Base-by-base conservation (phyloP, 1,140 invertebrate genomes). In the Trachymyrmex septentrionalis region DNA sequence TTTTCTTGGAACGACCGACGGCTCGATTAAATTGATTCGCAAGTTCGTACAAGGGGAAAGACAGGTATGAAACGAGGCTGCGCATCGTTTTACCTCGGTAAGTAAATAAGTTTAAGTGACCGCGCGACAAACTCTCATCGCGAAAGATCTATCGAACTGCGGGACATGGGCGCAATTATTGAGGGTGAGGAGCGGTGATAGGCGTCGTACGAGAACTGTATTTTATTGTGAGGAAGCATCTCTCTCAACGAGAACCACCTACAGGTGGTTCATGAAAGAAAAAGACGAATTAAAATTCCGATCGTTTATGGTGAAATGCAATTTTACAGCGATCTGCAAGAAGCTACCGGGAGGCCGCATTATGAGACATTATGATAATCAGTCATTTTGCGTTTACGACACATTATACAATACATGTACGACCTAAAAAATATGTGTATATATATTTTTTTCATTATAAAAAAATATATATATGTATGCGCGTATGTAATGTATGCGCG, bases 21-120 rank as follows among this genome's bases (percentile, higher is more conserved):
- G 88, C 81, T 86, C 91, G 93, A 94, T 94, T 94, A 94, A 94
- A 94, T 94, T 94, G 93, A 94, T 93, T 94, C 92, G 92, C 92
- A 85, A 91, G 87, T 85, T 92, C 64, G 71, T 53, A 81, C 78
- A 82, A 38, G 63, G 34, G 67, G 55, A 85, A 50, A 73, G 61
- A 24, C 0, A 53, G 69, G n/a, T 24, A 34, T 61, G 66, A n/a
- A 90, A 87, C 53, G 78, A 81, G 76, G 59, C 72, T 69, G 80
- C 59, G 88, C 80, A 81, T 76, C 80, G 76, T 80, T 81, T 88
- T 89, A 88, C 77, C 81, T 59, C 85, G 71, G 80, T 92, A 92
- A 93, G 92, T 92, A 92, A 93, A 92, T 93, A 93, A 94, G 87
- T 92, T 90, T 90, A 91, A 93, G 91, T 86, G 82, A 91, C 80